Percentiles rank a stretch among this genome's conserved stretches.
phyloP scores from a whole-genome alignment of 2,888 invertebrate genomes.

The Vannuccia rotundouncinata region DNA sequence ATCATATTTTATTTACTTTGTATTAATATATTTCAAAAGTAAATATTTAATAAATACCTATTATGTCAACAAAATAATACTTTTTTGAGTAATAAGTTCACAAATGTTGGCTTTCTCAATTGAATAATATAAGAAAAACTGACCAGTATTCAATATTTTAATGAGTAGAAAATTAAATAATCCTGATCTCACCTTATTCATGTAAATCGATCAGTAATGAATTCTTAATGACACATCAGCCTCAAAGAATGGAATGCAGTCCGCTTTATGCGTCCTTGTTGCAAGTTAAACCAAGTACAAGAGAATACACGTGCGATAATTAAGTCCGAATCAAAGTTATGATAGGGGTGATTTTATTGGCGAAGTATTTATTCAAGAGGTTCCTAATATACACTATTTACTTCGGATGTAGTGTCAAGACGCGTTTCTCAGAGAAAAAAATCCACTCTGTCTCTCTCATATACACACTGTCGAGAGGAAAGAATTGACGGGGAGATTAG shows the following conservation, averaged over 20 bases:
- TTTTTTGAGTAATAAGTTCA: too few relatives aligned
- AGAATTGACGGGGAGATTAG: background rate
- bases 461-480: background rate
- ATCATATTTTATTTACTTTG: too few relatives aligned
- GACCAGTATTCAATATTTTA: background rate
- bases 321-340: background rate
- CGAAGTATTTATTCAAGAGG: background rate
- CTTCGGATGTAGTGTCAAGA: background rate
- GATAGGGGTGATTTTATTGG: background rate
- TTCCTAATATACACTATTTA: background rate
- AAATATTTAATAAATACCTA: too few relatives aligned
- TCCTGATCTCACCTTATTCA: background rate
- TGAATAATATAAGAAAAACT: background rate
- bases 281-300: background rate
- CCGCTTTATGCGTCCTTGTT: background rate
- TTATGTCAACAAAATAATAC: too few relatives aligned
- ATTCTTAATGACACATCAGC: background rate
- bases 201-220: background rate
- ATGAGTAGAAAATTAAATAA: background rate
- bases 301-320: conserved; percentile 4
- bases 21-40: too few relatives aligned
- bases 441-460: background rate
- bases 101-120: background rate
- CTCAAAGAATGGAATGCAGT: background rate
- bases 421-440: background rate